Base-by-base conservation (phyloP, 2,113 vertebrate species). In the Guaruba guarouba region DNA sequence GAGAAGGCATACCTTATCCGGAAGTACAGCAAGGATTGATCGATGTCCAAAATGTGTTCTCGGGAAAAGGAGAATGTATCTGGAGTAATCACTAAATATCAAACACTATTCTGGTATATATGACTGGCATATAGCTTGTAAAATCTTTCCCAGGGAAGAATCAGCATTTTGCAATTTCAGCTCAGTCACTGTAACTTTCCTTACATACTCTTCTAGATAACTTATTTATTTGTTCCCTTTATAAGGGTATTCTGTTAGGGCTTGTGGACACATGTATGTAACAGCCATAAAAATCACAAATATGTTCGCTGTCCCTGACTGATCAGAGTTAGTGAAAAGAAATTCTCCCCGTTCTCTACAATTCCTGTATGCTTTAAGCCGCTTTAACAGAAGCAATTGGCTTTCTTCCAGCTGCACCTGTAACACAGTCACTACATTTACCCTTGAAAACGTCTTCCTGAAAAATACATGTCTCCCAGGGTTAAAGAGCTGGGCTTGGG, bases 311-410 rank as follows among this genome's bases (percentile, higher is more conserved):
- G 37, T 35, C 48, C 75, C 86, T 71, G 76, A 75, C 59, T 93
- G 96, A 97, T 95, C 61, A 62, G 91, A 89, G 91, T 92, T 79
- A 97, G 95, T 90, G 93, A 95, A 92, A 87, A 89, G 43, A 96
- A 96, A 86, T 93, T 85, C 90, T 82, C 80, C 93, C 67, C 67
- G 43, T 79, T 95, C 84, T 92, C 51, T n/a, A 61, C 57, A 67
- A 88, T 85, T 39, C 69, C 73, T 96, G 74, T 82, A 75, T 74
- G 88, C 9, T 24, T 90, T 92, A 95, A 86, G 79, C 86, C 57
- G 77, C 76, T 88, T 92, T 90, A 96, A 94, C 57, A 83, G 92
- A 86, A 94, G 63, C 85, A 95, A 78, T 66, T 92, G 57, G 82
- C 95, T 95, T 87, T 69, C 64, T 82, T 85, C 86, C 64, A 88